Percentiles rank a stretch among this genome's conserved stretches.
Evolutionary conservation across 2,113 vertebrate species (phyloP).

Genomic region (Balaeniceps rex): DNA sequence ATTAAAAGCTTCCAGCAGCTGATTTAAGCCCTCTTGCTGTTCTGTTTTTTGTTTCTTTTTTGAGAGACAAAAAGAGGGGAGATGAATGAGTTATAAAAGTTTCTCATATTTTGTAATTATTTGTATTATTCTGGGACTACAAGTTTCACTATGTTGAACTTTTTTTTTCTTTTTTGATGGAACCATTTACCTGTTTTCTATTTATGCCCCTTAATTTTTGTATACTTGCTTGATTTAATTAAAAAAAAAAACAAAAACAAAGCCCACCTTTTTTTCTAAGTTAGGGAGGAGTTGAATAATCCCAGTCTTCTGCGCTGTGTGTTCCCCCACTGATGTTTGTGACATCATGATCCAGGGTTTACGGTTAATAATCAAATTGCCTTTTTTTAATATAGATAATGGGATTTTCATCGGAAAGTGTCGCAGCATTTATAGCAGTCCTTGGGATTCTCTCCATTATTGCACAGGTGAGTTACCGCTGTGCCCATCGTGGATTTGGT

Average conservation of each 20-base stretch:
- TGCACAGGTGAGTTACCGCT: slow-evolving; percentile 77
- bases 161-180: background rate
- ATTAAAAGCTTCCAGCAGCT: background rate
- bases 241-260: too few species aligned
- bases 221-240: background rate
- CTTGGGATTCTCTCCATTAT: slow-evolving; percentile 88
- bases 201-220: background rate
- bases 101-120: background rate
- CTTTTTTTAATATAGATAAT: slow-evolving; percentile 78
- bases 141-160: background rate
- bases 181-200: background rate
- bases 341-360: background rate
- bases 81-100: background rate
- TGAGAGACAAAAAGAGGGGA: background rate
- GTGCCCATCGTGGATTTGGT: background rate
- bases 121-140: background rate
- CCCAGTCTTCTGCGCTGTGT: background rate
- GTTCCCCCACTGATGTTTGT: background rate
- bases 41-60: background rate
- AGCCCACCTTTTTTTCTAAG: background rate
- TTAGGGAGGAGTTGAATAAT: background rate
- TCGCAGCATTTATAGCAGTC: slow-evolving; percentile 87
- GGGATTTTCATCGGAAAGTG: slow-evolving; percentile 87
- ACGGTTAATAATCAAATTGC: background rate
- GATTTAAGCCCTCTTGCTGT: background rate